These are phyloP conservation scores for Agrotis exclamationis DNA, from an alignment of 2,888 invertebrate species.

Conservation along the genomic window DNA sequence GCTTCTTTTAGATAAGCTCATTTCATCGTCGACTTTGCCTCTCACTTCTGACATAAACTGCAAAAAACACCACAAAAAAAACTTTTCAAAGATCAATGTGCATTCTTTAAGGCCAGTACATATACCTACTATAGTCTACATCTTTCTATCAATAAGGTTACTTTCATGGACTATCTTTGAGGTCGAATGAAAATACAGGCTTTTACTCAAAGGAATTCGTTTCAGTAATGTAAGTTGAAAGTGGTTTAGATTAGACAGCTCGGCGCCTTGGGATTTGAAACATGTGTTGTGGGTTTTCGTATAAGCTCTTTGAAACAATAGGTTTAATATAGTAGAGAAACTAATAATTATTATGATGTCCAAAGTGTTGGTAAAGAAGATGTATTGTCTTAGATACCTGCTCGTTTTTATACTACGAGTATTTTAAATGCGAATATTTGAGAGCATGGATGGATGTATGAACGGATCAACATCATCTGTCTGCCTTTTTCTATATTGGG, in stretches of 20 bases:
- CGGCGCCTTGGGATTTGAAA: neutral
- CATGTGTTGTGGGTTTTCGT: constrained; percentile 7
- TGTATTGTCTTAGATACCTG: no score
- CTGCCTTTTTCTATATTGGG: no score
- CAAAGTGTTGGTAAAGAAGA: neutral
- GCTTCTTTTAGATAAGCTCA: no score
- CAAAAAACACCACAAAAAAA: no score
- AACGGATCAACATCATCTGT: no score
- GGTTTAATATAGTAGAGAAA: neutral
- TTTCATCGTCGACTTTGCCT: no score
- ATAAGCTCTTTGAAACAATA: constrained; percentile 6
- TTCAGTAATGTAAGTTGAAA: constrained; percentile 15
- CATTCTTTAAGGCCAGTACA: no score
- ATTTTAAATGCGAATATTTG: no score
- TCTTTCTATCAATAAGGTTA: neutral
- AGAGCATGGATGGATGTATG: no score
- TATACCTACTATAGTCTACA: neutral
- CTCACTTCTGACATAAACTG: no score
- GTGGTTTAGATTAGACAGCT: constrained; percentile 3
- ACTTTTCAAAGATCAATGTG: no score
- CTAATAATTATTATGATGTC: neutral
- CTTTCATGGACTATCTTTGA: constrained; percentile 20
- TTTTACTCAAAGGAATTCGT: constrained; percentile 14
- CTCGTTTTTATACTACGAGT: no score
- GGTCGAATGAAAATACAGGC: constrained; percentile 2